Percentiles rank a stretch among this genome's conserved stretches.
Conservation (phyloP, 2,113 vertebrate genomes). For the Edolisoma coerulescens region DNA sequence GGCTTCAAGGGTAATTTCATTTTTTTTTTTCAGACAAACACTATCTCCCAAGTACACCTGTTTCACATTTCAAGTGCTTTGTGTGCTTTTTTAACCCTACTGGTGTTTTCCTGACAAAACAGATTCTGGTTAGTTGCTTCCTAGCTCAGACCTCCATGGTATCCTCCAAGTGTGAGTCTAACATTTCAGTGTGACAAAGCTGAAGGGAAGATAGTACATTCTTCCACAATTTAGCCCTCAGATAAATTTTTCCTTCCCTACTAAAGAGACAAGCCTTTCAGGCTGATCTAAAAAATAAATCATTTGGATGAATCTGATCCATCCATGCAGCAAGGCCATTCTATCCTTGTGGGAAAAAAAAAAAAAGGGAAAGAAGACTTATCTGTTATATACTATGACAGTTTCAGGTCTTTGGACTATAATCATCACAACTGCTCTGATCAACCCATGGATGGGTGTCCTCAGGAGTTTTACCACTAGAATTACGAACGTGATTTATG, state of each 20-base stretch:
- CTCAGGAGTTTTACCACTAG: not conserved
- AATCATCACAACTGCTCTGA: not conserved
- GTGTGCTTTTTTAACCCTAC: not conserved
- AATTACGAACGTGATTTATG: not conserved
- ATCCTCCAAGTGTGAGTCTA: not conserved
- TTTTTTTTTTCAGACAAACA: not conserved
- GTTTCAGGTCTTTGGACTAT: constrained; percentile 1
- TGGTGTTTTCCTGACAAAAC: not conserved
- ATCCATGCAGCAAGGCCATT: not conserved
- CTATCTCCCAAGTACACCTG: not conserved
- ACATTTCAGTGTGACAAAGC: not conserved
- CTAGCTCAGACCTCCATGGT: not conserved
- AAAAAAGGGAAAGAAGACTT: not conserved
- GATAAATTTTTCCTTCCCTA: not conserved
- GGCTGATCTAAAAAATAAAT: not conserved
- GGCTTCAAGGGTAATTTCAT: not conserved
- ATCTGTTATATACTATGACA: not conserved
- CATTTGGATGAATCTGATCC: not conserved
- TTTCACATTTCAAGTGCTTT: not conserved
- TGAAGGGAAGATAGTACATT: not conserved
- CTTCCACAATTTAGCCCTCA: not conserved
- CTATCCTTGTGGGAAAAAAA: not conserved
- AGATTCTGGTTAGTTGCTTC: not conserved
- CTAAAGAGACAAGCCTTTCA: not conserved
- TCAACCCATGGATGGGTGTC: not conserved